phyloP scores from a whole-genome alignment of 2,113 vertebrate genomes.

The Eptesicus fuscus region DNA sequence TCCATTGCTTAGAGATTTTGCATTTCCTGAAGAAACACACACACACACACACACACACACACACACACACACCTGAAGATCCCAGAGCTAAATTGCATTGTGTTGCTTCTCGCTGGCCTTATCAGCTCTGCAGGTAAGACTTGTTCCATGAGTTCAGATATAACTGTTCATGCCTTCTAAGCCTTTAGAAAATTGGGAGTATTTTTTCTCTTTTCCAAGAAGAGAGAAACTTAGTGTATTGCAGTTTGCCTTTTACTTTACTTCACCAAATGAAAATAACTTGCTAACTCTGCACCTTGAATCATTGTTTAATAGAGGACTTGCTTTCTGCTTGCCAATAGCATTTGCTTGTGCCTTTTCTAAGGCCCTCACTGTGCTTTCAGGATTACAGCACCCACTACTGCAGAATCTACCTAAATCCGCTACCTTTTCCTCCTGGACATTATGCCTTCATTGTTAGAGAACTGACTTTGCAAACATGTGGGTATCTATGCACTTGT shows the following conservation, averaged over 20 bases:
- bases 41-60: background rate
- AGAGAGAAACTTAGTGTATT: background rate
- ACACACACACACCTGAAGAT: background rate
- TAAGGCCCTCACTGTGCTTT: background rate
- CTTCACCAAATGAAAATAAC: background rate
- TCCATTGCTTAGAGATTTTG: background rate
- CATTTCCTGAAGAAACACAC: background rate
- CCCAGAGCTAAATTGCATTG: background rate
- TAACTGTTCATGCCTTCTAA: background rate
- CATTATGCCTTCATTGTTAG: background rate
- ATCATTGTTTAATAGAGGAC: background rate
- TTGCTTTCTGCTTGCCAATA: background rate
- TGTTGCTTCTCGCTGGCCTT: background rate
- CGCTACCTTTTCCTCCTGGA: background rate
- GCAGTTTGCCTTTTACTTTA: background rate
- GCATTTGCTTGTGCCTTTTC: background rate
- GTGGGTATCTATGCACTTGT: background rate
- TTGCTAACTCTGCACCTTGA: background rate
- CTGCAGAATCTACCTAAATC: slow-evolving; percentile 8
- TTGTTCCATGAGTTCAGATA: background rate
- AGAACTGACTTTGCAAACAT: background rate
- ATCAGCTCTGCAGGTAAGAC: background rate
- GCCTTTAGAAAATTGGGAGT: background rate
- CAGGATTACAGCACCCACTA: background rate
- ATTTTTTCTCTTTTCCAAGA: background rate